Evolutionary conservation across 23 tunicate genomes (phyloP).

Genomic region (Ascidia mentula): DNA sequence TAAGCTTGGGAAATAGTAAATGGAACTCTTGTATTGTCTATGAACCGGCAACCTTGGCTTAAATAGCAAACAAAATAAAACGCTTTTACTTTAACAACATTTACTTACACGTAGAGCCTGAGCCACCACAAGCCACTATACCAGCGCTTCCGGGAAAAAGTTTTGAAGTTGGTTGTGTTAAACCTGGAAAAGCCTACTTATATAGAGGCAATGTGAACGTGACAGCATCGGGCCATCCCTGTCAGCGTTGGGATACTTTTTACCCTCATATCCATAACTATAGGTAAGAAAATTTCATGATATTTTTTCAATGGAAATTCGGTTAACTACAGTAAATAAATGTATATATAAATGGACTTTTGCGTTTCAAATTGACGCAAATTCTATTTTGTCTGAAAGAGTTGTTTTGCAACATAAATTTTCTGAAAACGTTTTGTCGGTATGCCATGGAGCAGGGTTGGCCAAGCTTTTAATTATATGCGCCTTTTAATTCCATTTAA

Average conservation of each 20-base stretch:
- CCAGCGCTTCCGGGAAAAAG: no score
- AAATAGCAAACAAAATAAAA: no score
- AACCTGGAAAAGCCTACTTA: not conserved
- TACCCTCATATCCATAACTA: not conserved
- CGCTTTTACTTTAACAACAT: no score
- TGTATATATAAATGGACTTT: no score
- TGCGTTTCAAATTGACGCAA: no score
- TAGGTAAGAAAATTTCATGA: not conserved
- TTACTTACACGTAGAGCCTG: no score
- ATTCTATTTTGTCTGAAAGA: no score
- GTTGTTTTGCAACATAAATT: not conserved
- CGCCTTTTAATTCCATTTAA: no score
- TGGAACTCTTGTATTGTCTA: not conserved
- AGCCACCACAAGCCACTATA: no score
- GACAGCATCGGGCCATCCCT: not conserved
- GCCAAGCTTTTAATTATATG: not conserved
- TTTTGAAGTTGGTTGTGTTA: not conserved
- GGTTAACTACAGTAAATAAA: no score
- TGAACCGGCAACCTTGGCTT: not conserved
- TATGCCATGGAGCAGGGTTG: not conserved
- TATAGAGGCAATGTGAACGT: not conserved
- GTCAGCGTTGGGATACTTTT: not conserved
- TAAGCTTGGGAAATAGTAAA: no score
- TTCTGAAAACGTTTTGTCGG: not conserved
- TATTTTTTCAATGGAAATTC: not conserved